Conservation (phyloP, 2,113 vertebrate species). For the Pholis gunnellus region DNA sequence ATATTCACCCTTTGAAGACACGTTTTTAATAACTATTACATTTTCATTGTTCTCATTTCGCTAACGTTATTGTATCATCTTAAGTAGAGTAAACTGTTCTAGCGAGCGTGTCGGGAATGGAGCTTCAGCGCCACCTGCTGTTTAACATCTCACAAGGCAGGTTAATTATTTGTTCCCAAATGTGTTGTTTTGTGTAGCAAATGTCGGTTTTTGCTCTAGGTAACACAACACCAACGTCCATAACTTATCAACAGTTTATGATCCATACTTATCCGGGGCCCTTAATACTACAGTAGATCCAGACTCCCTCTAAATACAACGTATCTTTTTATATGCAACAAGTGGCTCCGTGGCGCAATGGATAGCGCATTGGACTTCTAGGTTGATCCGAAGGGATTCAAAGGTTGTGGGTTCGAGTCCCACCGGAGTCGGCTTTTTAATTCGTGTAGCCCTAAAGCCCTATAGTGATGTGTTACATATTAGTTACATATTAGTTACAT, state of each 20-base stretch:
- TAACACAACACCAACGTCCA: not conserved
- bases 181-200: rapidly evolving
- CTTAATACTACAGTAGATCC: too few relatives aligned
- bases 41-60: not conserved
- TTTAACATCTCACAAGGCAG: not conserved
- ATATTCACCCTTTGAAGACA: too few relatives aligned
- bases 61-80: not conserved
- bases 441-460: too few relatives aligned
- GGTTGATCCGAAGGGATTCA: slow-evolving; percentile 71
- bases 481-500: not conserved
- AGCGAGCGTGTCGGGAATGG: not conserved
- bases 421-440: slow-evolving; percentile 80
- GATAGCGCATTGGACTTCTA: slow-evolving; percentile 88
- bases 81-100: not conserved
- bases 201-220: not conserved
- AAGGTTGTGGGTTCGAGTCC: slow-evolving; percentile 87
- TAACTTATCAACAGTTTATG: not conserved
- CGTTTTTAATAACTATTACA: too few relatives aligned
- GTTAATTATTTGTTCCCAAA: not conserved
- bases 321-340: slow-evolving; percentile 48
- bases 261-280: too few relatives aligned
- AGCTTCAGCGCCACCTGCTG: slow-evolving; percentile 26
- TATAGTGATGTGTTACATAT: too few relatives aligned
- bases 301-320: too few relatives aligned
- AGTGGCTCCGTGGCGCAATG: slow-evolving; percentile 87